phyloP scores from a whole-genome alignment of 2,113 vertebrate species.

The Tringa solitaria region DNA sequence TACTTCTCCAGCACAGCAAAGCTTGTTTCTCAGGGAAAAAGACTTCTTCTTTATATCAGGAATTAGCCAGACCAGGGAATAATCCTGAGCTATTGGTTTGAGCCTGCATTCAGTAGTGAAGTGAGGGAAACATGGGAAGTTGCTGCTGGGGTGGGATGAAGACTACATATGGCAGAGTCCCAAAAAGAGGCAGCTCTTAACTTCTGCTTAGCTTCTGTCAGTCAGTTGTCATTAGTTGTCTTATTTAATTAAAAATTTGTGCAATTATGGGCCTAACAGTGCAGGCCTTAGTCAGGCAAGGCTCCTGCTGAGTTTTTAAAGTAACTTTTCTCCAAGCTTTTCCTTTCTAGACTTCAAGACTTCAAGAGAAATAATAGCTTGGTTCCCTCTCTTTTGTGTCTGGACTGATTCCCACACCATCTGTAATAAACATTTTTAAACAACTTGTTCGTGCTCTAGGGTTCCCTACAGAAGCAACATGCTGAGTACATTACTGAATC shows the following conservation, averaged over 20 bases:
- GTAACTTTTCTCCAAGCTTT: neutral
- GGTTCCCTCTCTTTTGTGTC: neutral
- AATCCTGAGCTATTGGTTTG: neutral
- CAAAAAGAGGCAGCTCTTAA: neutral
- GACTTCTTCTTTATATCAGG: neutral
- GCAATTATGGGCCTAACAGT: neutral
- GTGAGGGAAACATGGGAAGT: neutral
- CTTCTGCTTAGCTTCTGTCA: neutral
- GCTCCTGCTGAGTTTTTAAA: neutral
- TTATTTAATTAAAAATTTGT: neutral
- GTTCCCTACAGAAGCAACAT: neutral
- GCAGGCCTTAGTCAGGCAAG: neutral
- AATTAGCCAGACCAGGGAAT: neutral
- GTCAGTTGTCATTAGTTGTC: neutral
- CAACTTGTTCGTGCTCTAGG: neutral
- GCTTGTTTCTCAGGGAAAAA: neutral
- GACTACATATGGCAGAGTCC: neutral
- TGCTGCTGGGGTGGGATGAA: neutral
- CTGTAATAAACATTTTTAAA: neutral
- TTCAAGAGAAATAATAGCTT: neutral
- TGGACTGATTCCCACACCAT: neutral
- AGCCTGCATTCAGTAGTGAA: neutral
- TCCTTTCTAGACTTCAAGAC: neutral
- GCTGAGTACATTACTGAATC: neutral
- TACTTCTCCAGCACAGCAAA: neutral